phyloP scores from a whole-genome alignment of 1,140 invertebrate species.

The Gonioctena quinquepunctata region DNA sequence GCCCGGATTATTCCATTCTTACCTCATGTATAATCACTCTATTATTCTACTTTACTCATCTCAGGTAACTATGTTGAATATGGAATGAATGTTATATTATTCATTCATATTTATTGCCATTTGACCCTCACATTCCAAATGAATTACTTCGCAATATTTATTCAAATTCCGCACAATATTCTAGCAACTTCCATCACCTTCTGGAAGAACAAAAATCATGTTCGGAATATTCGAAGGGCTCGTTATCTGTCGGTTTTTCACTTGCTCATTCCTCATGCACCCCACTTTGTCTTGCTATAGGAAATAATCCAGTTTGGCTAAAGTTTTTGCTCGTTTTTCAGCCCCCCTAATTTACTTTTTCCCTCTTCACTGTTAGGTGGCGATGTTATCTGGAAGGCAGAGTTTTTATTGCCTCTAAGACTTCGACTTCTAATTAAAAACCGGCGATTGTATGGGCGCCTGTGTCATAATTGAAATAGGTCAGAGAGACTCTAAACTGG shows the following conservation, averaged over 20 bases:
- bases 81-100: too few relatives aligned
- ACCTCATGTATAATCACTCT: too few relatives aligned
- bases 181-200: not conserved
- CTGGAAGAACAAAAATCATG: constrained; percentile 10
- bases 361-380: constrained; percentile 16
- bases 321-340: constrained; percentile 26
- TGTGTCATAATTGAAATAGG: not conserved
- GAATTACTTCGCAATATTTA: not conserved
- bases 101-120: too few relatives aligned
- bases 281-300: constrained; percentile 25
- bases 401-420: constrained; percentile 23
- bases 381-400: constrained; percentile 23
- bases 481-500: too few relatives aligned
- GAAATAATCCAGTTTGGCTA: constrained; percentile 29
- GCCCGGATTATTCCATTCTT: too few relatives aligned
- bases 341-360: constrained; percentile 27
- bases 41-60: too few relatives aligned
- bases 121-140: not conserved
- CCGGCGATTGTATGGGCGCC: not conserved
- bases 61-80: too few relatives aligned
- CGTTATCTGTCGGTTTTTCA: constrained; percentile 10
- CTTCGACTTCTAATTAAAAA: not conserved
- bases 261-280: constrained; percentile 27
- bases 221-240: constrained; percentile 9
- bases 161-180: not conserved